These are phyloP conservation scores for Cinara cedri DNA, from an alignment of 2,888 invertebrate genomes.

Conservation along the genomic window DNA sequence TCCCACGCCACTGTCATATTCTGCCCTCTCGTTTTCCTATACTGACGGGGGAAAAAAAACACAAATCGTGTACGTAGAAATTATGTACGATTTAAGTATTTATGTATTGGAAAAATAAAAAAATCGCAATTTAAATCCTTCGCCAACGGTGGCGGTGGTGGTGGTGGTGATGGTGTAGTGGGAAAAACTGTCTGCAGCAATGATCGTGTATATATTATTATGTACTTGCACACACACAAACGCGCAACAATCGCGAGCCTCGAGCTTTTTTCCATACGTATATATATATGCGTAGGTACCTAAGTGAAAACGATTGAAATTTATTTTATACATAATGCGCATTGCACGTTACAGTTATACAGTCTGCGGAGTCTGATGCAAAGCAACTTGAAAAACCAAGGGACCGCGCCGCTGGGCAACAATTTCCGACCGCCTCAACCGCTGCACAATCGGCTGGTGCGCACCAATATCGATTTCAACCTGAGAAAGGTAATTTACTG, in stretches of 20 bases:
- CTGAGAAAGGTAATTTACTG: slow-evolving; percentile 77
- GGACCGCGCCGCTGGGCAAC: slow-evolving; percentile 89
- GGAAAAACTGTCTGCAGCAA: too few species aligned
- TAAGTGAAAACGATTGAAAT: slow-evolving; percentile 21
- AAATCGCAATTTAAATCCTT: not conserved
- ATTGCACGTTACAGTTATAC: slow-evolving; percentile 71
- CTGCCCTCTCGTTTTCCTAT: too few species aligned
- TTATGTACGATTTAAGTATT: too few species aligned
- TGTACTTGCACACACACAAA: too few species aligned
- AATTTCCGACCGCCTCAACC: slow-evolving; percentile 94
- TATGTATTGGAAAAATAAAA: too few species aligned
- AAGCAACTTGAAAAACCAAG: slow-evolving; percentile 83
- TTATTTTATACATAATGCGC: slow-evolving; percentile 28
- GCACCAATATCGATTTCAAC: slow-evolving; percentile 97
- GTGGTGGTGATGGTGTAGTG: not conserved
- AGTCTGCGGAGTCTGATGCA: slow-evolving; percentile 85
- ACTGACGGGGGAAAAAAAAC: too few species aligned
- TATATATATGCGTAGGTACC: not conserved
- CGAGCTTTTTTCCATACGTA: not conserved
- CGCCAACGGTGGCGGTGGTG: not conserved
- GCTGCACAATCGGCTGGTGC: slow-evolving; percentile 88
- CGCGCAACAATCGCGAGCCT: slow-evolving; percentile 13
- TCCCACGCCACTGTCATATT: too few species aligned
- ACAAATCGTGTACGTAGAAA: too few species aligned
- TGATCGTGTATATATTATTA: too few species aligned